Base-by-base conservation (phyloP, 2,113 vertebrate species). In the Bungarus multicinctus region DNA sequence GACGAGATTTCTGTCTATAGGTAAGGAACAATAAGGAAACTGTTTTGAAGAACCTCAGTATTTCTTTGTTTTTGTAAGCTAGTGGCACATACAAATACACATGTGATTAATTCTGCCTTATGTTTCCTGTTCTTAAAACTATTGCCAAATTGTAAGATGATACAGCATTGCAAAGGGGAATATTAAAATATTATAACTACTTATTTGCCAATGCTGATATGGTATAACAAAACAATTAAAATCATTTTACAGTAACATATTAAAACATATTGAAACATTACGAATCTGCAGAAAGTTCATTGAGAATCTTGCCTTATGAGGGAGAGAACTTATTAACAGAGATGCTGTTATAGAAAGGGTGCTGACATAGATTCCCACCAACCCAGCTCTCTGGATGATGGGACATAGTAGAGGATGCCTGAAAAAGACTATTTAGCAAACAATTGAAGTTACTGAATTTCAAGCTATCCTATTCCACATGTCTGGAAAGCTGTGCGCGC, bases 281-380 rank as follows among this genome's bases (percentile, higher is more conserved):
- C n/a, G 12, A 69, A 7, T 64, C 89, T 91, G 94, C 30, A 23
- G n/a, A 74, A 90, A 94, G 25, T 64, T 9, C 60, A 64, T 64
- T 64, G 3, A 12, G 27, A 64, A 64, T 64, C 27, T 64, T 64
- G 60, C 60, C 27, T 64, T 27, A 30, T 30, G 60, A 30, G 10
- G 11, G 60, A 30, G 27, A 64, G 27, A 30, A 64, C 58, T 30
- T 64, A 30, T 27, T 64, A 64, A 30, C 11, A 64, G 60, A 58
- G 23, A 58, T 58, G 57, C 23, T 58, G 23, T 64, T 64, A 64
- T 30, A 30, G 27, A 30, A 64, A 5, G 10, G 58, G 1, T 64
- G 27, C 27, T n/a, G 60, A 64, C 27, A 64, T 27, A 64, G 27
- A 27, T 30, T 64, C 11, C 60, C 27, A n/a, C 60, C 27, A 64